These are phyloP conservation scores for Spilarctia lutea DNA, from an alignment of 2,888 invertebrate genomes.

Conservation along the genomic window DNA sequence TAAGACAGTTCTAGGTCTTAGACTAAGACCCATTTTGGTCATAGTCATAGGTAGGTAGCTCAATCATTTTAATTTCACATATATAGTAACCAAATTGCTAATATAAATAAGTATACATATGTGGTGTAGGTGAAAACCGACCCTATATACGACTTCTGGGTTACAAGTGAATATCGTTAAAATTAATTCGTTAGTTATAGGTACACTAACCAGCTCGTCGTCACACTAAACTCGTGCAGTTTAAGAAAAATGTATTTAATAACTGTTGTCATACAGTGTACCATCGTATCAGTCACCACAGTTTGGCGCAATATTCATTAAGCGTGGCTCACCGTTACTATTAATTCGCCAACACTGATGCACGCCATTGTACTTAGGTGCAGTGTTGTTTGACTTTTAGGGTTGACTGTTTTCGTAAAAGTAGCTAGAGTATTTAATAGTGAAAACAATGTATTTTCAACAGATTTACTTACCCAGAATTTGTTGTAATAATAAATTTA, in stretches of 20 bases:
- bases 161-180: no score
- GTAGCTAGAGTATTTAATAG: neutral
- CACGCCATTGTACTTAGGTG: constrained; percentile 78
- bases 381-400: constrained; percentile 66
- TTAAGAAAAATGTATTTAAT: neutral
- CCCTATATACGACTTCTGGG: neutral
- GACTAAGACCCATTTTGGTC: no score
- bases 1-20: no score
- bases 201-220: neutral
- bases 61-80: no score
- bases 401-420: constrained; percentile 56
- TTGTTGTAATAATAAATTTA: no score
- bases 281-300: constrained; percentile 73
- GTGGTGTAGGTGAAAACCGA: neutral
- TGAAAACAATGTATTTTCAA: neutral
- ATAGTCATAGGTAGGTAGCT: no score
- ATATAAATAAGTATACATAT: no score
- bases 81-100: no score
- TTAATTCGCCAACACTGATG: constrained; percentile 81
- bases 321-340: constrained; percentile 71
- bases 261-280: constrained; percentile 38
- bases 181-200: neutral
- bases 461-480: neutral
- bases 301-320: constrained; percentile 84
- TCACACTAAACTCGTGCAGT: neutral